Percentiles rank a stretch among this genome's conserved stretches.
Evolutionary conservation across 2,797 vertebrate genomes (phyloP).

Genomic region (Heliangelus exortis): DNA sequence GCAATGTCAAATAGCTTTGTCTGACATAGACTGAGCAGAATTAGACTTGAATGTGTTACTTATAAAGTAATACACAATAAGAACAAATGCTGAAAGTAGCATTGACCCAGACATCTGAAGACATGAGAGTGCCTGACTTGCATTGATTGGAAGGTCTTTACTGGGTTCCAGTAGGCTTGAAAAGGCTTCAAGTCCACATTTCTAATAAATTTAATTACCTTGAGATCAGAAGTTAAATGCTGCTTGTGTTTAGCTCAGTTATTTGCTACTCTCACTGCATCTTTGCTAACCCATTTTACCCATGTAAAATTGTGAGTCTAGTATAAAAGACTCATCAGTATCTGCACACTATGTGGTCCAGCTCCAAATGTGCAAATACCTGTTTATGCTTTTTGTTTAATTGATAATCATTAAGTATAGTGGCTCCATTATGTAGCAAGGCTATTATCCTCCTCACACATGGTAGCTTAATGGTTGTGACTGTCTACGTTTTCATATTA

Average conservation of each 20-base stretch:
- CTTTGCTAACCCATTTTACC: background rate
- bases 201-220: slow-evolving; percentile 20
- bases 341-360: background rate
- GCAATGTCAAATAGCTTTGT: background rate
- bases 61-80: background rate
- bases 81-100: background rate
- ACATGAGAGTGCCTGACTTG: background rate
- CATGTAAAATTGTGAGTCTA: background rate
- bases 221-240: background rate
- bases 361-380: background rate
- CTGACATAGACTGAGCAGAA: background rate
- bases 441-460: background rate
- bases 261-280: background rate
- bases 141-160: background rate
- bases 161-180: background rate
- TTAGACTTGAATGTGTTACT: background rate
- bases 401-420: background rate
- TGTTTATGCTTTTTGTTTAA: background rate
- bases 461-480: background rate
- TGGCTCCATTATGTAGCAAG: background rate
- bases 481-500: background rate
- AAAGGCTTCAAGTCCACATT: background rate
- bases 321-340: background rate
- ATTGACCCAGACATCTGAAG: background rate
- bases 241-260: background rate